Base-by-base conservation (phyloP, 2,797 vertebrate species). In the Acomys russatus region DNA sequence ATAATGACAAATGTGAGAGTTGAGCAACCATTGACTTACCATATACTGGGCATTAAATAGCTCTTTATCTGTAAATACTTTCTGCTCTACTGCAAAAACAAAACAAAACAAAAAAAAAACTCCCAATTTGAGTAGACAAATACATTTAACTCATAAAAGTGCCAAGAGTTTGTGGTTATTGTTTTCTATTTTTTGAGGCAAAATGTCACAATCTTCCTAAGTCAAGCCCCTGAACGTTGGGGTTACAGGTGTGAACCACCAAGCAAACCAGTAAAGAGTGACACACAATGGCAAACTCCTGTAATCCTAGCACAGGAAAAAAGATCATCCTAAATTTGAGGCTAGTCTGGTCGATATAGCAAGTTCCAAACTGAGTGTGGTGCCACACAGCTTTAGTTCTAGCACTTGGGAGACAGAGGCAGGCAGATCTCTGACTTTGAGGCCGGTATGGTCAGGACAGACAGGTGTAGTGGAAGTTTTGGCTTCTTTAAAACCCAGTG, bases 71-170 rank as follows among this genome's bases (percentile, higher is more conserved):
- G 61, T 54, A 80, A 92, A 91, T 38, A 70, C 0, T 90, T 30
- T 88, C 83, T 77, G 44, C 33, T 92, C 61, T 74, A 87, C 0
- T 79, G 14, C 0, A 94, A 23, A 28, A 33, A n/a, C n/a, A n/a
- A 78, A 54, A 59, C 20, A 44, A 59, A 33, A 35, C 23, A 80
- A 12, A 28, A 82, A 28, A 82, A 12, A 80, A 25, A 28, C 9
- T 82, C 49, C 82, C 51, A 71, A 91, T 78, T 93, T 87, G 91
- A 85, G 85, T 28, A 93, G n/a, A 89, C 74, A 82, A 1, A 35
- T 20, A 93, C 3, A 92, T 14, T 68, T 94, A 95, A 90, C n/a
- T 88, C 51, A 94, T 28, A 20, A 84, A 2, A 91, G 90, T 54
- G 51, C 28, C 23, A 82, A 76, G 20, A 76, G 20, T 64, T 89